Base-by-base conservation (phyloP, 2,888 invertebrate genomes). In the Leptinotarsa peninsularis region DNA sequence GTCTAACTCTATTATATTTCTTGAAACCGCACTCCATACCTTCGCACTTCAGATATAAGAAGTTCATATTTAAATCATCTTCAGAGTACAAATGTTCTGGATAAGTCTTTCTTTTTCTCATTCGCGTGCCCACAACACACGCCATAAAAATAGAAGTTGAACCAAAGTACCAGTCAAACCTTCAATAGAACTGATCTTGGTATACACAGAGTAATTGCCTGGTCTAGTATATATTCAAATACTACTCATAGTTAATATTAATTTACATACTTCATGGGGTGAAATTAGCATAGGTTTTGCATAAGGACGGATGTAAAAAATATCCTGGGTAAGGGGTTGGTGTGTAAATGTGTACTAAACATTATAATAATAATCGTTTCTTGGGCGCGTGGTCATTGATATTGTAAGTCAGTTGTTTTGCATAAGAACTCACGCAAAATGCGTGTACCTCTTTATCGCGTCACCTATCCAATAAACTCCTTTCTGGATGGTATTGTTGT, bases 251-350 rank as follows among this genome's bases (percentile, higher is more conserved):
- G 76, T 74, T 77, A 72, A 76, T 66, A 66, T 60, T 74, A 70
- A 79, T 79, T 79, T 79, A 71, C 79, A 79, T 79, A 78, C 67
- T 56, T 74, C 76, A 76, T 77, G 71, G 79, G 79, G 79, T 78
- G 67, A 75, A 77, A 81, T 81, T 80, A 76, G 78, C 80, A 81
- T 81, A 78, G 76, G 78, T 79, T 80, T 80, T 81, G 81, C 81
- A 80, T 81, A 80, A 70, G 71, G 68, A 73, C 67, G 67, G 75
- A 76, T 76, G 76, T 58, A 79, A 81, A 79, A 77, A 81, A 77
- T 72, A 72, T 67, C 73, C 72, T 74, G 78, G 79, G 79, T 78
- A 79, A 77, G 27, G 79, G 79, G 79, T 78, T 74, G 74, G 74
- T 77, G 72, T 76, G 69, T 76, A 67, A 67, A 70, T 77, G 77